Base-by-base conservation (phyloP, 2,888 invertebrate genomes). In the Hypselothyrea guttata region DNA sequence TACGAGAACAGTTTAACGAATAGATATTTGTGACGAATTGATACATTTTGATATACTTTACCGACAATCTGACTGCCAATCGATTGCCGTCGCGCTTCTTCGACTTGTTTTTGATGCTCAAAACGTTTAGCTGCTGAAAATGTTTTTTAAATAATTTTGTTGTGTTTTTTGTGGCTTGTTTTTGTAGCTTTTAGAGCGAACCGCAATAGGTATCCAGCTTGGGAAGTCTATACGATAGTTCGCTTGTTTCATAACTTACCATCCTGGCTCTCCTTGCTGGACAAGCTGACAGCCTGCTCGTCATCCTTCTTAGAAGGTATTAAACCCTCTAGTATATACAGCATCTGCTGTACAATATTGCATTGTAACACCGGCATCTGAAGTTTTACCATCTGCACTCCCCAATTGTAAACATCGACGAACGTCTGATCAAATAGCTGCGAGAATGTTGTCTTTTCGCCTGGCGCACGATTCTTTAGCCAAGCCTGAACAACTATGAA, bases 361-460 rank as follows among this genome's bases (percentile, higher is more conserved):
- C 97, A 97, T 87, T 98, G 97, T 9, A 98, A 91, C 1, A 98
- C 94, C 34, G 94, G 93, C 93, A 98, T 97, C 71, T 95, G 94
- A 63, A 97, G 92, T 1, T 90, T 91, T 2, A 98, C 92, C 87
- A 95, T 96, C 90, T 98, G 97, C 0, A 94, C 94, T 47, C 95
- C 94, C 95, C 95, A 98, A 5, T 94, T 93, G 87, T 94, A 96
- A 4, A 96, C 91, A 44, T 91, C 90, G 0, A 93, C 90, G 89
- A 96, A 97, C 0, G 95, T 94, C 61, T 93, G 92, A 60, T 95
- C 94, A 87, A 97, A 97, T 1, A 96, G 90, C 22, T 92, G 90
- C 63, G 92, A 92, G 75, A 95, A 94, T n/a, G 96, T 91, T 47
- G 93, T 91, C 68, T 92, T 84, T 91, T 93, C 91, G 68, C 93